Conservation (phyloP, 2,888 invertebrate genomes). For the Geotrupes spiniger region DNA sequence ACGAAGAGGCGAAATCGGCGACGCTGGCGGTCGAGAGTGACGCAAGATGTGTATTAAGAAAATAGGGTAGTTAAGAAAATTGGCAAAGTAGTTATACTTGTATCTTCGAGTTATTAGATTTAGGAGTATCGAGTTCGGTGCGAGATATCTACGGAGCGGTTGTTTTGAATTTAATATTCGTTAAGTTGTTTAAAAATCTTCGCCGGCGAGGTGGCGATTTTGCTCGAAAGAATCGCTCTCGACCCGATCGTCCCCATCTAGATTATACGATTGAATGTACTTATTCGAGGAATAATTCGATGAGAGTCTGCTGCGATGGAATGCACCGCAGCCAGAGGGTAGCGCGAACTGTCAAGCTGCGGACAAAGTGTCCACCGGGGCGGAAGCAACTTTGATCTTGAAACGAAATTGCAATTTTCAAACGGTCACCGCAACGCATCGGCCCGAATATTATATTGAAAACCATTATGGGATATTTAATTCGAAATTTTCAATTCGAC, state of each 20-base stretch:
- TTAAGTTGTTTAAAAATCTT: too few relatives aligned
- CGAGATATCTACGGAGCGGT: slow-evolving; percentile 3
- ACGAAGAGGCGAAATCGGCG: slow-evolving; percentile 28
- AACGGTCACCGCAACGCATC: slow-evolving; percentile 47
- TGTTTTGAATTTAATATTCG: too few relatives aligned
- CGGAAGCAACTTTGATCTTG: slow-evolving; percentile 50
- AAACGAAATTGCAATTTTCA: slow-evolving; percentile 50
- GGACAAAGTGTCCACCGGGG: slow-evolving; percentile 47
- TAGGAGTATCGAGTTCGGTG: slow-evolving; percentile 30
- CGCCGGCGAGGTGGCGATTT: too few relatives aligned
- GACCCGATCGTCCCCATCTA: slow-evolving; percentile 21
- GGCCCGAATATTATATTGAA: slow-evolving; percentile 46
- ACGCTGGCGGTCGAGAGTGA: slow-evolving; percentile 25
- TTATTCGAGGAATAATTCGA: slow-evolving; percentile 34
- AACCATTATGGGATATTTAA: slow-evolving; percentile 44
- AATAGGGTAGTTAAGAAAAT: slow-evolving; percentile 48
- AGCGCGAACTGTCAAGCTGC: slow-evolving; percentile 35
- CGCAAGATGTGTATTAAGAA: slow-evolving; percentile 43
- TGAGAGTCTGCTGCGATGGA: slow-evolving; percentile 30
- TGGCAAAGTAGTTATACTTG: slow-evolving; percentile 46
- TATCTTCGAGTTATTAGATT: slow-evolving; percentile 46
- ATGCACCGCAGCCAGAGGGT: slow-evolving; percentile 27
- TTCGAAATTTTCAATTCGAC: slow-evolving; percentile 39
- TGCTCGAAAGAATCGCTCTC: too few relatives aligned
- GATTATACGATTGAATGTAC: slow-evolving; percentile 30